phyloP scores from a whole-genome alignment of 2,888 invertebrate genomes.

The Tipula helvola region DNA sequence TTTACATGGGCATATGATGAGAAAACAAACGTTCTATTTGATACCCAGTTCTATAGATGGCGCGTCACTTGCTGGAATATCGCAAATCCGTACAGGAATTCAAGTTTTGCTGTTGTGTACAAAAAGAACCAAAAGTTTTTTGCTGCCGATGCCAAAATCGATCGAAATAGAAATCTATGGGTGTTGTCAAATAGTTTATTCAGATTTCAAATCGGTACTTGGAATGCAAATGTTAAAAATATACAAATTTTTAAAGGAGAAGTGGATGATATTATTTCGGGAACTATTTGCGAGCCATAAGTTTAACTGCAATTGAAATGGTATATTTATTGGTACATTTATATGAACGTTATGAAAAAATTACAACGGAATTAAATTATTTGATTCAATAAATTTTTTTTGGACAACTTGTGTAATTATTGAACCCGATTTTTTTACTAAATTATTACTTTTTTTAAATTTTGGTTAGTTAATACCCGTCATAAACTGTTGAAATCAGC shows the following conservation, averaged over 20 bases:
- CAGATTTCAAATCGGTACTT: not conserved
- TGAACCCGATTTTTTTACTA: too few relatives aligned
- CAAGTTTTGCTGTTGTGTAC: not conserved
- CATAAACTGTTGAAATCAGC: too few relatives aligned
- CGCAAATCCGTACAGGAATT: not conserved
- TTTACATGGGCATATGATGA: not conserved
- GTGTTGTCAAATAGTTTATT: not conserved
- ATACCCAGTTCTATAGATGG: not conserved
- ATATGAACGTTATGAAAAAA: too few relatives aligned
- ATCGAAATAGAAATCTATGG: not conserved
- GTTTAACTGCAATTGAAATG: too few relatives aligned
- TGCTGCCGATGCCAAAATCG: not conserved
- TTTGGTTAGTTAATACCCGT: too few relatives aligned
- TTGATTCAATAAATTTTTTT: too few relatives aligned
- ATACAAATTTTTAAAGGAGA: not conserved
- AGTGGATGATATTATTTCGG: not conserved
- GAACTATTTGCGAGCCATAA: not conserved
- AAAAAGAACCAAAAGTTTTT: not conserved
- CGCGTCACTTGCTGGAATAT: not conserved
- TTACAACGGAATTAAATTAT: too few relatives aligned
- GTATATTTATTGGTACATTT: too few relatives aligned
- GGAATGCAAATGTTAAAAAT: not conserved
- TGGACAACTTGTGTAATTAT: too few relatives aligned
- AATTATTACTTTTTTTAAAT: too few relatives aligned
- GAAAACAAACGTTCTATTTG: not conserved